Base-by-base conservation (phyloP, 1,140 invertebrate species). In the Cyphomyrmex costatus region DNA sequence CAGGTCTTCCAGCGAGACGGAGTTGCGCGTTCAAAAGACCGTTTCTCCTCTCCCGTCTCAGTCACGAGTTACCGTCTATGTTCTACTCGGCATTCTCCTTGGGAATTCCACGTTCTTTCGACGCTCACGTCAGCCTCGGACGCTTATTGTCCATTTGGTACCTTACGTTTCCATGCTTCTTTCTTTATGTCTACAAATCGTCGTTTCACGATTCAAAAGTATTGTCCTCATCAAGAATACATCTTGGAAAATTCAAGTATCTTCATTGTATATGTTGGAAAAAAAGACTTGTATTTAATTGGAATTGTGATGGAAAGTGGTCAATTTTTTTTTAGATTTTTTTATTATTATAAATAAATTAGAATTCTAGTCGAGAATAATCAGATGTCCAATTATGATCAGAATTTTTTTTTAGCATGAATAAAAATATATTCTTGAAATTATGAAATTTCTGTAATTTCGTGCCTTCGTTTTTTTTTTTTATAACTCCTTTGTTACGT, bases 31-130 rank as follows among this genome's bases (percentile, higher is more conserved):
- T 83, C 56, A 83, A 83, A 83, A 83, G 79, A 74, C 79, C 53
- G 79, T 70, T 63, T 14, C 53, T 46, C 53, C 66, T 42, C 65
- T 58, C 51, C 10, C 63, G 79, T 74, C 79, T 61, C 53, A 27
- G 68, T 24, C 68, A 49, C 68, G 79, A 73, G 68, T 73, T 49
- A 60, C 36, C 8, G 24, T 73, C 53, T 74, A 27, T 53, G 7
- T 49, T 58, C 53, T 30, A 60, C 42, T 70, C 46, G 53, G 24
- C 68, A 74, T 83, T 83, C 79, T 74, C 79, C 79, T 83, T 83
- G 79, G n/a, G n/a, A 83, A 73, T 82, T 82, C 66, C 53, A 60
- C 79, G 79, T 83, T 83, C 53, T 60, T 83, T 83, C 68, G 36
- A 60, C 79, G n/a, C 68, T 82, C 79, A 60, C 36, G 68, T 74